These are phyloP conservation scores for Pangasius larnaudii DNA, from an alignment of 2,797 vertebrate genomes.

Conservation along the genomic window DNA sequence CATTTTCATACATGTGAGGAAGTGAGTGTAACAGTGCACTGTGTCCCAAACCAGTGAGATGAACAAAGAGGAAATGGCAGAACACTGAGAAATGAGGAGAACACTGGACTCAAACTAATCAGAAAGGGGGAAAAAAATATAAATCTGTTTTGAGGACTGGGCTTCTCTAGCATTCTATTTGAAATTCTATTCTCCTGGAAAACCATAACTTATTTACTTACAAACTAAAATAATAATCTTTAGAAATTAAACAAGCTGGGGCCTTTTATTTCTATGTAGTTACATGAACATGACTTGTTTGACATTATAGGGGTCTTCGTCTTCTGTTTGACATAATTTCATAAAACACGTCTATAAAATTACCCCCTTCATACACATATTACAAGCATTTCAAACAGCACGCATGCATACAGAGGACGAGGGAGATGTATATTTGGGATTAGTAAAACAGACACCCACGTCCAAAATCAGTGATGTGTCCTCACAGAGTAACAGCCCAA, in stretches of 20 bases:
- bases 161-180: not conserved
- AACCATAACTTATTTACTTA: not conserved
- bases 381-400: not conserved
- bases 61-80: slow-evolving; percentile 4
- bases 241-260: not conserved
- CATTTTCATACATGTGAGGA: not conserved
- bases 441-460: not conserved
- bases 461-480: not conserved
- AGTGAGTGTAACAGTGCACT: not conserved
- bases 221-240: not conserved
- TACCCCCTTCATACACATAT: not conserved
- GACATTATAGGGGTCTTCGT: not conserved
- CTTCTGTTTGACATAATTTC: not conserved
- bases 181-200: not conserved
- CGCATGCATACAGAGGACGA: not conserved
- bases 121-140: too few relatives aligned
- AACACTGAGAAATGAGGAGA: not conserved
- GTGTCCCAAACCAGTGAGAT: not conserved
- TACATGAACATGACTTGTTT: not conserved
- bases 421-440: not conserved
- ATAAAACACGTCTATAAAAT: not conserved
- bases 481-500: not conserved
- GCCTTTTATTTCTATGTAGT: not conserved
- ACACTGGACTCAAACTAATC: not conserved
- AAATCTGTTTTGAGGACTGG: not conserved